phyloP scores from a whole-genome alignment of 2,888 invertebrate genomes.

The Copidosoma aretas region DNA sequence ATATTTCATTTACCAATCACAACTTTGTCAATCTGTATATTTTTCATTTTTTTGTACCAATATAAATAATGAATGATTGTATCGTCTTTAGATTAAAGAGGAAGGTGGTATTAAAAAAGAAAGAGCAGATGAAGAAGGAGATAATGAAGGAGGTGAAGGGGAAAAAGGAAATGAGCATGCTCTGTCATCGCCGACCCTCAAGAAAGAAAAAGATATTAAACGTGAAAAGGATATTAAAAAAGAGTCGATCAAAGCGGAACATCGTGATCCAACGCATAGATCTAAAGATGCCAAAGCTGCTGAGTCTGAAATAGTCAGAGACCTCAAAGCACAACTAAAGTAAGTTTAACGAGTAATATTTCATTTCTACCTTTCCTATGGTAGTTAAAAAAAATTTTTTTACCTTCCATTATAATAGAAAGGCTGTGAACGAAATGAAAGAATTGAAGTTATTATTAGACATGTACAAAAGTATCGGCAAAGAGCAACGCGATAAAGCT shows the following conservation, averaged over 20 bases:
- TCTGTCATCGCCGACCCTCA: conserved; percentile 63
- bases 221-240: conserved; percentile 69
- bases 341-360: conserved; percentile 62
- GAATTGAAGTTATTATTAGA: conserved; percentile 93
- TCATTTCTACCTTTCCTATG: background rate
- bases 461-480: conserved; percentile 97
- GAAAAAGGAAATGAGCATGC: conserved; percentile 61
- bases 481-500: conserved; percentile 95
- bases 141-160: conserved; percentile 63
- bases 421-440: conserved; percentile 90
- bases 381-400: background rate
- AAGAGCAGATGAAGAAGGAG: conserved; percentile 57
- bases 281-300: conserved; percentile 71
- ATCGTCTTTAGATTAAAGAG: conserved; percentile 54
- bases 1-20: conserved; percentile 7
- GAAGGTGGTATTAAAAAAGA: conserved; percentile 58
- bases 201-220: conserved; percentile 70
- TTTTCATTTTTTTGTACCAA: background rate
- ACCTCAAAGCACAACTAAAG: conserved; percentile 92
- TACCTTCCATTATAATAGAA: conserved; percentile 66
- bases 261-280: conserved; percentile 68
- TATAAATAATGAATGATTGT: background rate
- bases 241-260: conserved; percentile 61
- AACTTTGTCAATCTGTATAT: background rate
- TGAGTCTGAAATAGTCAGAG: conserved; percentile 81